Base-by-base conservation (phyloP, 2,888 invertebrate species). In the Acleris emargana region DNA sequence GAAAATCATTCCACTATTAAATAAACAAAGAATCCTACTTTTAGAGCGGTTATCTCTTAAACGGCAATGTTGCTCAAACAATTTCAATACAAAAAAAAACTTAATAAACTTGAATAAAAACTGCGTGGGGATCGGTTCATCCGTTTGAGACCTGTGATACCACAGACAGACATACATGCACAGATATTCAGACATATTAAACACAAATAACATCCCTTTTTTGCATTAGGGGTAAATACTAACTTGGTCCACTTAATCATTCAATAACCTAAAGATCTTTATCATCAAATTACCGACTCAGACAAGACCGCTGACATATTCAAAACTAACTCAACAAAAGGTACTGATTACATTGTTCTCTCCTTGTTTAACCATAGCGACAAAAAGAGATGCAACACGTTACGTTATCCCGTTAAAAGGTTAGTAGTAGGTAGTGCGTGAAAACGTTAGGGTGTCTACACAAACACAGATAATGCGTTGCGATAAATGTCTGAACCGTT, bases 401-500 rank as follows among this genome's bases (percentile, higher is more conserved):
- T 6, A 28, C n/a, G 28, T 52, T 7, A 16, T 17, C 11, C 38
- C 32, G 38, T 38, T 38, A 16, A 42, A 42, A 22, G 42, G 20
- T 54, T 7, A 6, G 42, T 42, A 20, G 13, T 18, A 42, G 13
- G 16, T n/a, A 54, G 9, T 42, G 42, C 16, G 42, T 42, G 42
- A 54, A 38, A 54, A 16, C 1, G 7, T 54, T 32, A 54, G 54
- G 54, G 54, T 54, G 16, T 11, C 38, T 20, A 7, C 16, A 32
- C 42, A 54, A 54, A 42, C 20, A 54, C 20, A 20, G 53, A 38
- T 32, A 13, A 13, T 32, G 52, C 52, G 17, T 20, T 53, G 53
- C 53, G 53, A 32, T 53, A 20, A 53, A 53, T 45, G 3, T 38
- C 13, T 3, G 38, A 38, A 38, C 4, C 38, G 38, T 13, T 38